A percentile compares a stretch with the other conserved stretches of the same genome.
Evolutionary conservation across 1,140 invertebrate genomes (phyloP).

Genomic region (Pogonomyrmex barbatus): DNA sequence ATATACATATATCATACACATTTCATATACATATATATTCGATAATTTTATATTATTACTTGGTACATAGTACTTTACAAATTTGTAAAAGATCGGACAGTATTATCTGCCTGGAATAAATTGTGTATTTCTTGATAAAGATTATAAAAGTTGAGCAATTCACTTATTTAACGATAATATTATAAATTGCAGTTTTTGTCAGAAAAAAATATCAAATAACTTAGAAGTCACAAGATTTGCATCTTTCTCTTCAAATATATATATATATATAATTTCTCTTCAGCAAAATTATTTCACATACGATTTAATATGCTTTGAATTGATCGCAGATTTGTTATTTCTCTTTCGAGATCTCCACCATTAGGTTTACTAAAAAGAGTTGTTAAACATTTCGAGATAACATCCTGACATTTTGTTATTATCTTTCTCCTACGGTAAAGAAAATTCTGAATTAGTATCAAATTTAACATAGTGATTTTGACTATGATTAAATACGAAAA

Average conservation of each 20-base stretch:
- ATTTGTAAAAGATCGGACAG: slow-evolving; percentile 7
- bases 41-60: neutral
- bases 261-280: neutral
- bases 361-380: slow-evolving; percentile 90
- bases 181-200: slow-evolving; percentile 11
- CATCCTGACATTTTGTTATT: slow-evolving; percentile 89
- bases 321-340: slow-evolving; percentile 85
- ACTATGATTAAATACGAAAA: neutral
- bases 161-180: slow-evolving; percentile 1
- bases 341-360: slow-evolving; percentile 84
- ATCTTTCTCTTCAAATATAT: neutral
- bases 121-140: slow-evolving; percentile 26
- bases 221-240: slow-evolving; percentile 1
- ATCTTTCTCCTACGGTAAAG: slow-evolving; percentile 86
- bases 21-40: slow-evolving; percentile 36
- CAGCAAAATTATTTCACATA: slow-evolving; percentile 76
- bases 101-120: slow-evolving; percentile 6
- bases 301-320: slow-evolving; percentile 86
- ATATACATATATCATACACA: too few species aligned
- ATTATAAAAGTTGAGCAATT: slow-evolving; percentile 49
- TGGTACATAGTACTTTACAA: slow-evolving; percentile 32
- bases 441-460: slow-evolving; percentile 61
- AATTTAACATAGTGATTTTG: neutral
- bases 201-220: slow-evolving; percentile 5
- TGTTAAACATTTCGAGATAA: slow-evolving; percentile 89